Evolutionary conservation across 2,113 vertebrate species (phyloP), one percentile per base, ranked within the genome.

Genomic region (Benitochromis conjunctus): DNA sequence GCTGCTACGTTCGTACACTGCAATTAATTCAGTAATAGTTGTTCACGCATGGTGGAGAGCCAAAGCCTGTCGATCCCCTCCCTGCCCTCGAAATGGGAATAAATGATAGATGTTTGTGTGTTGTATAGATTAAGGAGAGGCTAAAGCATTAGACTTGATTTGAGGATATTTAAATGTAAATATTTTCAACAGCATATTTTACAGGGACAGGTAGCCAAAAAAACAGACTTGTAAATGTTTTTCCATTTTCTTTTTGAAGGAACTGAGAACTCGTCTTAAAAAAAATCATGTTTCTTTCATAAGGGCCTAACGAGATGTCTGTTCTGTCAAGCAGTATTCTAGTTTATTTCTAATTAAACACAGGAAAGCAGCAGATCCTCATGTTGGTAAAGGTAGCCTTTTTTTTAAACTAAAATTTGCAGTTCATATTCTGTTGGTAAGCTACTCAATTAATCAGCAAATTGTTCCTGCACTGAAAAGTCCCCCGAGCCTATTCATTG

Each of bases 11-110:
- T 69, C 31, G n/a, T 7, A 24, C 29, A 12, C 58, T 54, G 62
- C 82, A 80, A 87, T 91, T 84, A 64, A 79, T 78, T 88, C 51
- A 81, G 9, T 81, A 60, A 81, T 84, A 78, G 76, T 82, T 21
- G 80, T 85, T 91, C 18, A 21, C 58, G 78, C 60, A 46, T 53
- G 66, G 87, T 86, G 64, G 57, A 48, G 64, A 62, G 58, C 60
- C 21, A n/a, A 4, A 80, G 31, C 41, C 81, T 26, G 62, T 66
- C 41, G 56, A 60, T 71, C 66, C 56, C 76, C 71, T 80, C 71
- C 78, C 66, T 91, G 74, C 56, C 21, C 48, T 81, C 81, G 21
- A 18, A 79, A 60, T 62, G 26, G 77, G 26, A 55, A 71, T 83
- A 81, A 81, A 79, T 31, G 84, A 9, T 14, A 55, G 16, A 77